Conservation (phyloP, 53 echinoderm and acorn worm genomes). For the Hippasteria phrygiana region DNA sequence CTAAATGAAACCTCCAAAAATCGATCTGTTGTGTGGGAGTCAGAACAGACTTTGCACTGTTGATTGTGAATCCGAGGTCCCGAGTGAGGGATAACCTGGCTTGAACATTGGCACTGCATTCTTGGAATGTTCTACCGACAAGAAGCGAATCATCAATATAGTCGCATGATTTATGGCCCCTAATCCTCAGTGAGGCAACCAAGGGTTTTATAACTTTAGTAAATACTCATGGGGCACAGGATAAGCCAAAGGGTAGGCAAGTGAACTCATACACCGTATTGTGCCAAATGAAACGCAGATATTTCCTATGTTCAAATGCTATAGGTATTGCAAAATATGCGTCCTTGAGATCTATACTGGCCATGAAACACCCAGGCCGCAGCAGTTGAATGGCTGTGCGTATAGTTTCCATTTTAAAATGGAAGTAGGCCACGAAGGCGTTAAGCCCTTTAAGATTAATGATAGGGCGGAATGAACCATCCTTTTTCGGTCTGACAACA, state of each 20-base stretch:
- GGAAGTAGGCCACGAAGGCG: conserved; percentile 23
- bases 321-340: conserved; percentile 70
- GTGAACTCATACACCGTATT: conserved; percentile 37
- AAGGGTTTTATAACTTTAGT: conserved; percentile 69
- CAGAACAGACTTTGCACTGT: too few species aligned
- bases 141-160: too few species aligned
- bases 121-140: too few species aligned
- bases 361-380: conserved; percentile 38
- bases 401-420: conserved; percentile 75
- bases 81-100: too few species aligned
- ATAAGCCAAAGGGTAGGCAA: conserved; percentile 62
- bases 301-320: conserved; percentile 33
- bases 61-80: too few species aligned
- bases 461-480: conserved; percentile 41
- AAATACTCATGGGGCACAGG: conserved; percentile 58
- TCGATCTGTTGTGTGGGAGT: too few species aligned
- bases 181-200: too few species aligned
- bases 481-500: conserved; percentile 57
- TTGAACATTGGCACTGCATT: too few species aligned
- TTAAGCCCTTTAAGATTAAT: conserved; percentile 51
- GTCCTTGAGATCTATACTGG: conserved; percentile 64
- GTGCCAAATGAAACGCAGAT: conserved; percentile 50
- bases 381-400: conserved; percentile 22
- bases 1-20: too few species aligned
- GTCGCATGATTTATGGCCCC: too few species aligned